These are phyloP conservation scores for Aricia agestis DNA, from an alignment of 1,140 invertebrate genomes.

Conservation along the genomic window DNA sequence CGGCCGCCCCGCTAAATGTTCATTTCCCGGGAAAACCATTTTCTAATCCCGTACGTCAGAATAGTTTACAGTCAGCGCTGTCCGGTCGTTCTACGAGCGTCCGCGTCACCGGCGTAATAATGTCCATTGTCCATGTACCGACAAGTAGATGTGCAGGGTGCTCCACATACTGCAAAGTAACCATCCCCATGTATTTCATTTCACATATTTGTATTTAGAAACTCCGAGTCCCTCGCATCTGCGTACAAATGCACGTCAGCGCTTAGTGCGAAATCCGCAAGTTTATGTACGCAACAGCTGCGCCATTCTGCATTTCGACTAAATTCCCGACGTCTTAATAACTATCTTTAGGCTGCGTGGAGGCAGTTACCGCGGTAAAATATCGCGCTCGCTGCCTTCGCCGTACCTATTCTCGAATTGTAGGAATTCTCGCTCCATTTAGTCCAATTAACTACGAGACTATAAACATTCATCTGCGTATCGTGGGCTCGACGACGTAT, in stretches of 20 bases:
- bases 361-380: slow-evolving; percentile 24
- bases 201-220: not conserved
- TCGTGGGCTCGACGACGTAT: slow-evolving; percentile 18
- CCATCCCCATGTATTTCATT: too few relatives aligned
- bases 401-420: slow-evolving; percentile 20
- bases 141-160: too few relatives aligned
- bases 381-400: slow-evolving; percentile 14
- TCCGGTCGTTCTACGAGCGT: not conserved
- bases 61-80: not conserved
- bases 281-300: slow-evolving; percentile 31
- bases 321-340: slow-evolving; percentile 43
- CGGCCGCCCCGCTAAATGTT: slow-evolving; percentile 33
- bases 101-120: not conserved
- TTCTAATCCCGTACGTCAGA: slow-evolving; percentile 12
- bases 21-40: slow-evolving; percentile 24
- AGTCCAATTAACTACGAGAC: not conserved
- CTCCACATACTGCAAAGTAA: not conserved
- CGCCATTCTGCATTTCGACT: slow-evolving; percentile 30
- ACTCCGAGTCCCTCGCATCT: slow-evolving; percentile 19
- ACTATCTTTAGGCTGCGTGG: slow-evolving; percentile 24
- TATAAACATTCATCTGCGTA: not conserved
- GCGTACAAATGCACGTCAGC: slow-evolving; percentile 22
- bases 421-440: slow-evolving; percentile 18
- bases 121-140: not conserved
- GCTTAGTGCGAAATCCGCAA: slow-evolving; percentile 25